Base-by-base conservation (phyloP, 1,140 invertebrate genomes). In the Bathynomus jamesi region DNA sequence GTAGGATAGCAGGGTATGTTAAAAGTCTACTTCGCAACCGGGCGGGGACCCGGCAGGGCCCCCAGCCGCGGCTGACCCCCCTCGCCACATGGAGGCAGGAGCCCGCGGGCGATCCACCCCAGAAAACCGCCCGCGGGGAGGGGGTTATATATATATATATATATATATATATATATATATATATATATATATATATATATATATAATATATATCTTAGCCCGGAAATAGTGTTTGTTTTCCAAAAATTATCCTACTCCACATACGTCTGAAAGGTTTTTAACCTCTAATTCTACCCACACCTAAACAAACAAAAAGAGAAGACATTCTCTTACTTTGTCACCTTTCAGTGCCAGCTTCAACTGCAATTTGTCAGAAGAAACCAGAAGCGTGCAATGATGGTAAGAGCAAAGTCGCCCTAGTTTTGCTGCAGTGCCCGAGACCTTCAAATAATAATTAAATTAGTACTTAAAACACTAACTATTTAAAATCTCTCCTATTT, bases 341-440 rank as follows among this genome's bases (percentile, higher is more conserved):
- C 69, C 64, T 61, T 69, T 69, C 46, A 69, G 46, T 11, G 67
- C 67, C 21, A 69, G 46, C 29, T 61, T 69, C 2, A 69, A 60
- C 53, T 69, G 67, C 53, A 69, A 21, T 29, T 61, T 11, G 28
- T 69, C 67, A 0, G 67, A 30, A 30, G 60, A 25, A 13, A 69
- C 67, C 3, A 69, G 53, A 28, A 69, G 67, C 10, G 67, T 69
- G 67, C 67, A 69, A 61, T 69, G 67, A 28, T 69, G 67, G 28
- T 69, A 69, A 13, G 67, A 21, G 3, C 46, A 46, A 28, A 4
- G 13, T 4, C 67, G 24, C 0, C 67, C 67, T n/a, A 69, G 67
- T 61, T 69, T 69, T 0, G 67, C 67, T 21, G 67, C 67, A 28
- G 67, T 61, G 11, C 67, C 67, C 24, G 67, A 69, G 29, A 69